Evolutionary conservation across 2,797 vertebrate genomes (phyloP).

Genomic region (Alcedo quadribrachys): DNA sequence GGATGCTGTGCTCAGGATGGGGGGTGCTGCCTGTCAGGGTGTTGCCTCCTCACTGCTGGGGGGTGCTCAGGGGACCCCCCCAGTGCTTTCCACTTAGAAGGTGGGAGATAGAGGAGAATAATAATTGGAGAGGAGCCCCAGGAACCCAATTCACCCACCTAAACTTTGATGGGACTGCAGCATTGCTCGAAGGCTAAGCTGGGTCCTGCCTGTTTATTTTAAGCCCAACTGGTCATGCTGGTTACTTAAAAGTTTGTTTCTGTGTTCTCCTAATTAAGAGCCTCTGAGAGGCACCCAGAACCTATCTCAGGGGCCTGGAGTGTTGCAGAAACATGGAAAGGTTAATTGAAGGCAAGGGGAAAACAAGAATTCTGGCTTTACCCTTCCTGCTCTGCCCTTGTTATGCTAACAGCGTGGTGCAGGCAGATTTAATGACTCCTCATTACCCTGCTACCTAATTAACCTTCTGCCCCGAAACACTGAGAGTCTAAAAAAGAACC

Average conservation of each 20-base stretch:
- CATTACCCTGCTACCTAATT: slow-evolving; percentile 71
- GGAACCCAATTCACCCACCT: background rate
- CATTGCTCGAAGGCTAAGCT: background rate
- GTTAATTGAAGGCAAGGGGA: slow-evolving; percentile 72
- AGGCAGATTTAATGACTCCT: slow-evolving; percentile 63
- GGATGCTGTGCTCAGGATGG: fast-evolving
- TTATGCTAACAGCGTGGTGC: slow-evolving; percentile 42
- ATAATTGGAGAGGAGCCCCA: background rate
- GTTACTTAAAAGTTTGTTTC: slow-evolving; percentile 43
- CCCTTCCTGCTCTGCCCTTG: slow-evolving; percentile 45
- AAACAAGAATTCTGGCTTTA: slow-evolving; percentile 33
- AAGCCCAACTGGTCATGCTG: background rate
- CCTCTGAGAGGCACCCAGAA: background rate
- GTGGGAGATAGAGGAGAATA: background rate
- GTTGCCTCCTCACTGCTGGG: background rate
- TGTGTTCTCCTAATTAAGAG: slow-evolving; percentile 54
- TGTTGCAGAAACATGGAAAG: slow-evolving; percentile 31
- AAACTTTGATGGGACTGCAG: background rate
- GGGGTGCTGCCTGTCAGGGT: background rate
- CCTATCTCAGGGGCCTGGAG: background rate
- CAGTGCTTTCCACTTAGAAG: fast-evolving
- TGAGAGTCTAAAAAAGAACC: slow-evolving; percentile 11
- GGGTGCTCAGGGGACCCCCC: background rate
- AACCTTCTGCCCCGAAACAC: slow-evolving; percentile 58
- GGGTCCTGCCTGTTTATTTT: slow-evolving; percentile 25